Evolutionary conservation across 2,113 vertebrate species (phyloP), one percentile per base, ranked within the genome.

Genomic region (Zosterops japonicus): DNA sequence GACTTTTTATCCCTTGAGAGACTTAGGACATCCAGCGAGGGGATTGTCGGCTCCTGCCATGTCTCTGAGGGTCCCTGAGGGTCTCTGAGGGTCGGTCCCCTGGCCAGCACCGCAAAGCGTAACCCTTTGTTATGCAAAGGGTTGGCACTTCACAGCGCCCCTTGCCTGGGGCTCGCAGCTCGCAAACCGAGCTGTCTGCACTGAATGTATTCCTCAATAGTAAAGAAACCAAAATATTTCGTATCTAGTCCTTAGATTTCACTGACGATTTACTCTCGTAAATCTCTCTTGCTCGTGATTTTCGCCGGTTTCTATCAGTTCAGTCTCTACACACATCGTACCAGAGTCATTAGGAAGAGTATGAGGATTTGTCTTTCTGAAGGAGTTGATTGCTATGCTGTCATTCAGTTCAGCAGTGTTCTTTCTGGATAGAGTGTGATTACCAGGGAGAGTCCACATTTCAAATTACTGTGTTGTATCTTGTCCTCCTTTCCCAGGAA

Each of bases 1-100:
- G 25, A 35, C n/a, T 76, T 76, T 76, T 19, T 41, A 41, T 33
- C 17, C 47, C 22, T 14, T 61, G n/a, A 49, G 35, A 49, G 25
- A 42, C 25, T 49, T 11, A 23, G 31, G 0, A 1, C 0, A 1
- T 24, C 41, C n/a, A 23, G 31, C 13, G 27, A 49, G 46, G 56
- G 41, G 4, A 14, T 36, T 0, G 1, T 56, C 7, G 9, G 21
- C 55, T 69, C 41, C 55, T 27, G 41, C 55, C 5, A 4, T 4
- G n/a, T 49, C 20, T 53, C 25, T 15, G 25, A 49, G 63, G 28
- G 36, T 36, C 36, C 9, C 36, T 36, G 36, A 36, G 36, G 36
- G 21, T 11, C 33, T 39, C 39, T 39, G 39, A 12, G 39, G 12
- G 39, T 39, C 2, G 22, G 25, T 49, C 9, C 29, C 41, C 46